Conservation (phyloP, 2,888 invertebrate species). For the Eupithecia inturbata region DNA sequence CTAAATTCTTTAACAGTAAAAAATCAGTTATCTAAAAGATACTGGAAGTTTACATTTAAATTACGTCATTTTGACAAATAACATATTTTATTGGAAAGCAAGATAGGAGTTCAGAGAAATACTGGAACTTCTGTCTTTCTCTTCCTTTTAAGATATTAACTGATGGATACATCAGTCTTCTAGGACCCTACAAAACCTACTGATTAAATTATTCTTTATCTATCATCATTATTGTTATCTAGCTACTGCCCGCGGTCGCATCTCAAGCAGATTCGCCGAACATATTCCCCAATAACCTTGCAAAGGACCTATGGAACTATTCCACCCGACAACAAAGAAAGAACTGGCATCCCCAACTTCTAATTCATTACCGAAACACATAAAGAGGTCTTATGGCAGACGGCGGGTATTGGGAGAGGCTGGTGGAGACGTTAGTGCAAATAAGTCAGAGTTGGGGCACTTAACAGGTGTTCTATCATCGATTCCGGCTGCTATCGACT, state of each 20-base stretch:
- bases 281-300: background rate
- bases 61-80: background rate
- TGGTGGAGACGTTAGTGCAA: constrained; percentile 40
- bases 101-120: no score
- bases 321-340: constrained; percentile 5
- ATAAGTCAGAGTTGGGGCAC: constrained; percentile 52
- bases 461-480: constrained; percentile 73
- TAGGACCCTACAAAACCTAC: background rate
- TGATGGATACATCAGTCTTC: no score
- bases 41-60: background rate
- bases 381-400: constrained; percentile 20
- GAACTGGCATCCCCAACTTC: constrained; percentile 6
- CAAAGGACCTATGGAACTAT: background rate
- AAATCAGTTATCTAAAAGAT: no score
- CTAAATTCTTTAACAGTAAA: no score
- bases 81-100: no score
- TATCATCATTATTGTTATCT: background rate
- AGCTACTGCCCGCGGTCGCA: background rate
- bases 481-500: constrained; percentile 58
- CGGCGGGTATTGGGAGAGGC: background rate
- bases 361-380: constrained; percentile 30
- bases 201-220: background rate
- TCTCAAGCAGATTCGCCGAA: background rate
- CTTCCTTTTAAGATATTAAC: no score
- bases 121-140: no score